Evolutionary conservation across 2,888 invertebrate genomes (phyloP).

Genomic region (Anorthoa munda): DNA sequence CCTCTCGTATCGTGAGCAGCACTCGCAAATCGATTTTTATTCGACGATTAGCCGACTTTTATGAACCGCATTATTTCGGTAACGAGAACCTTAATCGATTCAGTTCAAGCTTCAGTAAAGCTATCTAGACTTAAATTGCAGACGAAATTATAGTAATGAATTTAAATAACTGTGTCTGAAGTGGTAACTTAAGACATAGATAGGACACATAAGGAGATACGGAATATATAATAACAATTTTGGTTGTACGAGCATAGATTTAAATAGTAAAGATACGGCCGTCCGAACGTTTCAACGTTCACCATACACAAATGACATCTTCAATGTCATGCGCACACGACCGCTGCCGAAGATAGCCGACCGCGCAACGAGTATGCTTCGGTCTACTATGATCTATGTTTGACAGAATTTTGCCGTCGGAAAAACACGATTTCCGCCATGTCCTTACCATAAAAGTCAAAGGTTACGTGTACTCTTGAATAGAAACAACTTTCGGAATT

Average conservation of each 20-base stretch:
- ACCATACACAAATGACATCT: no score
- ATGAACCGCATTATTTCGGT: constrained; percentile 56
- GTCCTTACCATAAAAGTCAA: no score
- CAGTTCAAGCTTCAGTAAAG: constrained; percentile 21
- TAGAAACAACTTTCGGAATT: constrained; percentile 11
- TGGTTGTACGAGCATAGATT: not conserved
- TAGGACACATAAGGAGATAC: not conserved
- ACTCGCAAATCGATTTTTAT: constrained; percentile 61
- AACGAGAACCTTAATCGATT: constrained; percentile 50
- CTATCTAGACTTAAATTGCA: constrained; percentile 38
- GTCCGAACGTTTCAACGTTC: no score
- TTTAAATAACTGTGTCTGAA: constrained; percentile 27
- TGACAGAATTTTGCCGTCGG: no score
- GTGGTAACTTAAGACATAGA: constrained; percentile 18
- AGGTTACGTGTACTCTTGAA: not conserved
- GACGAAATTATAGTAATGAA: constrained; percentile 25
- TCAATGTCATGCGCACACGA: no score
- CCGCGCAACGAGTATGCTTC: no score
- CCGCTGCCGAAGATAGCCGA: no score
- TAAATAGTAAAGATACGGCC: no score
- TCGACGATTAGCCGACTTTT: constrained; percentile 55
- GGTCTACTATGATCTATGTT: no score
- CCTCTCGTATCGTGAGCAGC: constrained; percentile 30
- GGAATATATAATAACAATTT: constrained; percentile 15
- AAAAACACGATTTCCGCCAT: no score